Evolutionary conservation across 1,140 invertebrate genomes (phyloP), one percentile per base, ranked within the genome.

Genomic region (Drosophila arizonae): DNA sequence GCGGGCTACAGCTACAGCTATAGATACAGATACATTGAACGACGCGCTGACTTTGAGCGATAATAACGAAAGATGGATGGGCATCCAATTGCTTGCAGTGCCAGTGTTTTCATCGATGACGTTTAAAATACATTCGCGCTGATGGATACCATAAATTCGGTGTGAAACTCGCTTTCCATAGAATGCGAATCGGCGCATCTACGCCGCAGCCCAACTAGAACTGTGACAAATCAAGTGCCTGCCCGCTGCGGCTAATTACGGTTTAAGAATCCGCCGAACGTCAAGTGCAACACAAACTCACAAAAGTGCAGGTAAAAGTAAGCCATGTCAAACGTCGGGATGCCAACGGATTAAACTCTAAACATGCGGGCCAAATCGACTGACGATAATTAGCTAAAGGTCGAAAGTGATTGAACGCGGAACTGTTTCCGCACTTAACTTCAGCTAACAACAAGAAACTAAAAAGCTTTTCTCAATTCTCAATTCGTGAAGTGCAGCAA

Each of bases 61-160:
- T 75, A 69, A 82, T 71, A 75, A 70, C 76, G 63, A 54, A 77
- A 77, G 79, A 90, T 90, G 79, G 75, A 90, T 90, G 81, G 68
- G 58, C 81, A 76, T 69, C 78, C 60, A 72, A 81, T 76, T 88
- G 82, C 70, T 71, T 73, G 72, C 60, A 75, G 55, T 75, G 61
- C 41, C 55, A 70, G 76, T 72, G 52, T 68, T 76, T 82, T 79
- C 81, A 86, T 86, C 79, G 79, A 80, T 82, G 81, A 74, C 80
- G 75, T 76, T 78, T 78, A 64, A 81, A 72, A 77, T 62, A 70
- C 65, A 79, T 84, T 65, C 68, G 76, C 76, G 72, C 55, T 75
- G 72, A 75, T 73, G 71, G 66, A 69, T 73, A 62, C 57, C 52
- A 73, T 56, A 72, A 74, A 72, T 76, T 69, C 64, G 66, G 17